Conservation (phyloP, 2,888 invertebrate genomes). For the Phania funesta region DNA sequence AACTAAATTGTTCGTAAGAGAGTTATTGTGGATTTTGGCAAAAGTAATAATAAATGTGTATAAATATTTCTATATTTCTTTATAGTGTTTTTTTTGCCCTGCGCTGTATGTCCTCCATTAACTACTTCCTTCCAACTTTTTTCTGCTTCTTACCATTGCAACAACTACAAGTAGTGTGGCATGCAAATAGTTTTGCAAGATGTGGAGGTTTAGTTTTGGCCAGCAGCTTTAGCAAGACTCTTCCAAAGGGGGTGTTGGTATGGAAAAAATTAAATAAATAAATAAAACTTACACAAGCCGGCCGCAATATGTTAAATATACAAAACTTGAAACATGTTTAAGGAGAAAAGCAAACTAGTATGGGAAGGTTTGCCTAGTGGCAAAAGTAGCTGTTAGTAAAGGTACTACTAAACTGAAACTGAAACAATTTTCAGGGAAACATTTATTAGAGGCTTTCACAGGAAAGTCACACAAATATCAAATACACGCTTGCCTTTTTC, state of each 20-base stretch:
- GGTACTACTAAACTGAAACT: not conserved
- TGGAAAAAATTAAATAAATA: conserved; percentile 35
- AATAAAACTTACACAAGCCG: conserved; percentile 31
- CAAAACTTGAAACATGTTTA: conserved; percentile 35
- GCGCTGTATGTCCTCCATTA: not conserved
- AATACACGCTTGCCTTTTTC: too few species aligned
- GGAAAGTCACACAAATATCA: too few species aligned
- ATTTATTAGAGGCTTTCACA: too few species aligned
- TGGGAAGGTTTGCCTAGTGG: not conserved
- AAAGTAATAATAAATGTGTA: conserved; percentile 50
- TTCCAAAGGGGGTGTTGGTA: not conserved
- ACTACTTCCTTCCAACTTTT: not conserved
- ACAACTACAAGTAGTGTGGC: conserved; percentile 26
- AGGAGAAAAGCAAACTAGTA: not conserved
- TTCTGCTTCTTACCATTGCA: not conserved
- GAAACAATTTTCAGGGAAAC: not conserved
- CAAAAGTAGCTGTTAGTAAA: not conserved
- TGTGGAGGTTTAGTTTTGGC: conserved; percentile 19
- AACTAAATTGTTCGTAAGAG: conserved; percentile 51
- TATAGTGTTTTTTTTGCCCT: not conserved
- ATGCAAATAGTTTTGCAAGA: conserved; percentile 49
- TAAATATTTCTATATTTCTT: not conserved
- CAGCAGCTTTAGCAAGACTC: not conserved
- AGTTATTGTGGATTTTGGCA: conserved; percentile 56
- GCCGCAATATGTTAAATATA: conserved; percentile 54